Evolutionary conservation across 92 coral and sea anemone genomes (phyloP), one percentile per base, ranked within the genome.

Genomic region (Meandrina meandrites): DNA sequence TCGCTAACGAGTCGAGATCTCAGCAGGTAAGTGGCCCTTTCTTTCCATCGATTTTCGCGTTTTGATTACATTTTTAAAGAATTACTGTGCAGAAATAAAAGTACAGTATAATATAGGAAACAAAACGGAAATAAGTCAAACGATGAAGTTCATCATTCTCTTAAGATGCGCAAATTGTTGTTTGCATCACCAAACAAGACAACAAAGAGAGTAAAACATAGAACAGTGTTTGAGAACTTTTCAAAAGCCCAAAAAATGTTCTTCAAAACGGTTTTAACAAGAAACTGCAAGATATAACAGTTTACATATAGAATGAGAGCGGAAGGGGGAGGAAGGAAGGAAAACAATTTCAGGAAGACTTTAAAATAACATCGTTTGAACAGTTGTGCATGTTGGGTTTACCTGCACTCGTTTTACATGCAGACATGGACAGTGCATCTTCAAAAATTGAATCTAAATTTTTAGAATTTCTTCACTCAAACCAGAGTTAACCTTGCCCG

Each of bases 301-400:
- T 1, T 62, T 62, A 24, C 11, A 6, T 6, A 62, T 11, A 24
- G 18, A 78, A 78, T 30, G 0, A 13, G 81, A 54, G 31, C 47
- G 83, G 71, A 79, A 79, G 83, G 83, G 21, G 32, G 21, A 8
- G 58, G 71, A 56, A 78, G 81, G 62, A 78, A 30, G 64, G 28
- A 51, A 53, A 31, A 22, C 30, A 62, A 62, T 30, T 22, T 62
- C 30, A 66, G 71, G 35, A 66, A 66, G 71, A 30, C 15, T 13
- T 27, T 2, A 10, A 28, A 28, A 66, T 28, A 62, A 27, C 71
- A 13, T 14, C 17, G 18, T 66, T 4, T 18, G 71, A 66, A 66
- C 35, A 30, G 31, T 66, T 66, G n/a, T 28, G 34, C 31, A 28
- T 11, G 71, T 6, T 27, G 31, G 18, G 18, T 66, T 7, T 64